Conservation (phyloP, 2,797 vertebrate species). For the Pogoniulus pusillus region DNA sequence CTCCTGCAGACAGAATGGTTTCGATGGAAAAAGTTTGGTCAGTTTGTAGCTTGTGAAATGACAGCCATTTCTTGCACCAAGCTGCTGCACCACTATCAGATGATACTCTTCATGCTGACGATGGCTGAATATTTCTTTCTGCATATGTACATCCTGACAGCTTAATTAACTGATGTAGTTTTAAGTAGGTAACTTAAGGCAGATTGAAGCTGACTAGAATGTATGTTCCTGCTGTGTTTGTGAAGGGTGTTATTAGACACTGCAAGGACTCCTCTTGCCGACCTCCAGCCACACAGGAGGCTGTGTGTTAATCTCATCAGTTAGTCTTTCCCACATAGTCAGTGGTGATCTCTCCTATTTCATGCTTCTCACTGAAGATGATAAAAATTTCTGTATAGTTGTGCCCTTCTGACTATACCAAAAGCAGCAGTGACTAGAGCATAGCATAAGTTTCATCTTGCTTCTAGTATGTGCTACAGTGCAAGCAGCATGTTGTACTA, state of each 20-base stretch:
- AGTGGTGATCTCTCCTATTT: not conserved
- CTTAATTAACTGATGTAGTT: not conserved
- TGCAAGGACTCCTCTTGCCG: not conserved
- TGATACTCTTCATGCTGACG: not conserved
- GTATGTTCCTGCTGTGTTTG: conserved; percentile 9
- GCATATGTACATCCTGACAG: not conserved
- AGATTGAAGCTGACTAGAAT: not conserved
- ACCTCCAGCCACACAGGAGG: not conserved
- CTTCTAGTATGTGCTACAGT: not conserved
- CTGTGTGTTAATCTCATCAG: not conserved
- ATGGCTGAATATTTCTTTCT: not conserved
- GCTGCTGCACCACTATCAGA: not conserved
- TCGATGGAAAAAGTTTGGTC: not conserved
- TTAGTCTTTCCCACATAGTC: not conserved
- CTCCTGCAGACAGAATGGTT: not conserved
- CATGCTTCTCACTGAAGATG: not conserved
- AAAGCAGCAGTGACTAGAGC: not conserved
- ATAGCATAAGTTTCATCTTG: not conserved
- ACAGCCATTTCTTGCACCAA: not conserved
- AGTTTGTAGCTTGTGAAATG: not conserved
- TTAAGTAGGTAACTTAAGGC: not conserved
- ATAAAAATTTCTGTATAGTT: not conserved
- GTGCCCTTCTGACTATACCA: not conserved
- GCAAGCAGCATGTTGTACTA: not conserved
- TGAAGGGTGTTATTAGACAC: not conserved